phyloP scores from a whole-genome alignment of 2,113 vertebrate genomes.

The Casuarius casuarius region DNA sequence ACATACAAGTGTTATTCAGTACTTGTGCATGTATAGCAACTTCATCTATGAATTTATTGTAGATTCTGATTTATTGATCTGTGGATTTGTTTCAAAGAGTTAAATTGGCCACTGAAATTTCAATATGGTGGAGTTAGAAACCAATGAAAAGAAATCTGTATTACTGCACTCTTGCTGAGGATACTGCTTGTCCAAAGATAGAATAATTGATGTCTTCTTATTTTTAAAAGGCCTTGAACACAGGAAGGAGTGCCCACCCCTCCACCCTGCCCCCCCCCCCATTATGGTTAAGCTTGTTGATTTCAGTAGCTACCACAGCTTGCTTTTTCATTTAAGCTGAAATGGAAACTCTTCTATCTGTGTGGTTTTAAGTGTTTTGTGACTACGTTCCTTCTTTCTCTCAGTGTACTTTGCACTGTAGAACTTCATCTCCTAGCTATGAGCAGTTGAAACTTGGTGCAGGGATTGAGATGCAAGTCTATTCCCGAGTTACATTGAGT shows the following conservation, averaged over 20 bases:
- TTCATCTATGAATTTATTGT: not conserved
- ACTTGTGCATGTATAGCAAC: not conserved
- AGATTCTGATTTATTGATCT: not conserved
- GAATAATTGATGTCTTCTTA: not conserved
- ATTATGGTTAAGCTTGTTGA: not conserved
- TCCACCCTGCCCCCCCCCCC: no score
- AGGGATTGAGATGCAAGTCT: not conserved
- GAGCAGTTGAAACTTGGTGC: not conserved
- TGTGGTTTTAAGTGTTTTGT: not conserved
- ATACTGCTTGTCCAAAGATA: not conserved
- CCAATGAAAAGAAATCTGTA: not conserved
- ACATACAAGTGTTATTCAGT: not conserved
- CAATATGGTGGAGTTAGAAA: not conserved
- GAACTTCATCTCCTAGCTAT: not conserved
- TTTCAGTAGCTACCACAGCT: not conserved
- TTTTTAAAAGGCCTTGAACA: not conserved
- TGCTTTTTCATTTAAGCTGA: not conserved
- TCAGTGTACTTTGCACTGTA: not conserved
- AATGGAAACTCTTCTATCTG: not conserved
- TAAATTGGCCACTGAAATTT: not conserved
- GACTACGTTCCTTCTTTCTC: not conserved
- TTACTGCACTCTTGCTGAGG: not conserved
- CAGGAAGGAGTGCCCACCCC: not conserved
- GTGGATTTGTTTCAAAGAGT: not conserved
- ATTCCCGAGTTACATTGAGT: not conserved